These are phyloP conservation scores for Echinometra lucunter DNA, from an alignment of 53 echinoderm and acorn worm species.

Conservation along the genomic window DNA sequence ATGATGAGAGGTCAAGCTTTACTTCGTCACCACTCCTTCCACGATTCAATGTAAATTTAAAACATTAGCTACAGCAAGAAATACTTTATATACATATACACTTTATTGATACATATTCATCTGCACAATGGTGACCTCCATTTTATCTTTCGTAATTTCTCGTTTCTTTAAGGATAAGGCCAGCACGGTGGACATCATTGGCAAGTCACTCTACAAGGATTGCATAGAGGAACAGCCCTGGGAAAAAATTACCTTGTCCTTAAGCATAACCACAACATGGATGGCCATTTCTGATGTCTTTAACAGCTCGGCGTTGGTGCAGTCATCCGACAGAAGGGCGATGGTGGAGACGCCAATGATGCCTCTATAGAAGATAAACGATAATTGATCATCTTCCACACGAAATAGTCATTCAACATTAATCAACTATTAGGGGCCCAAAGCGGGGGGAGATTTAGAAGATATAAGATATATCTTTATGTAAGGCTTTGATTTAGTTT, in stretches of 20 bases:
- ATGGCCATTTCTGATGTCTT: neutral
- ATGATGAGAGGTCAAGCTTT: no score
- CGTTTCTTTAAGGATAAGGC: no score
- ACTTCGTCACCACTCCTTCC: no score
- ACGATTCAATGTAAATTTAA: no score
- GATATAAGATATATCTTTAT: neutral
- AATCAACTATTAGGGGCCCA: constrained; percentile 41
- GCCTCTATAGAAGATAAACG: neutral
- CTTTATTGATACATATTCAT: no score
- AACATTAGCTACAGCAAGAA: no score
- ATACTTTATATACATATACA: no score
- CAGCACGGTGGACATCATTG: no score
- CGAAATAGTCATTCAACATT: constrained; percentile 26
- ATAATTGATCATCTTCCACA: constrained; percentile 29
- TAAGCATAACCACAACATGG: neutral
- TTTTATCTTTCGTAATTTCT: no score
- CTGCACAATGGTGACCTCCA: no score
- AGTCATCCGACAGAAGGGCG: neutral
- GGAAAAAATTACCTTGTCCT: neutral
- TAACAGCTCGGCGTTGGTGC: neutral
- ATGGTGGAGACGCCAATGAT: no score
- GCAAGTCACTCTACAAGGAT: no score
- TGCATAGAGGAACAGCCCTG: neutral
- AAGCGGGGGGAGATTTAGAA: neutral
- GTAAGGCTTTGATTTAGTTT: neutral